These are phyloP conservation scores for Parapsyche elsis DNA, from an alignment of 1,140 invertebrate species.

Conservation along the genomic window DNA sequence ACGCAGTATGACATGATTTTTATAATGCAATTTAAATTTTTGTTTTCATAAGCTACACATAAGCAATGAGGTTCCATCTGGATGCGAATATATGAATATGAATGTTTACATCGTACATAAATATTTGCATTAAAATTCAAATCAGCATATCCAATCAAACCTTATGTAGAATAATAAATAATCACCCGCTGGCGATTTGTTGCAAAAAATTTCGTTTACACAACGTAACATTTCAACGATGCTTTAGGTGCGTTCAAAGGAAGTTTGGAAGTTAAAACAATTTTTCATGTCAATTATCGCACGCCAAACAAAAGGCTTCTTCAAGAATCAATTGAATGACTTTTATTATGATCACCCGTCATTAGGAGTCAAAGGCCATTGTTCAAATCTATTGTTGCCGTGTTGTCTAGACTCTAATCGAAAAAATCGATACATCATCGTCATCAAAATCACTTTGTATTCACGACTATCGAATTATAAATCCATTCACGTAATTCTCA, in stretches of 20 bases:
- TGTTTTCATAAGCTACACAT: too few species aligned
- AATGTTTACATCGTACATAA: too few species aligned
- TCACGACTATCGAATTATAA: conserved; percentile 12
- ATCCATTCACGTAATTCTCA: conserved; percentile 7
- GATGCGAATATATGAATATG: not conserved
- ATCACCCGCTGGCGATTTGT: too few species aligned
- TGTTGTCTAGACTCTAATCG: not conserved
- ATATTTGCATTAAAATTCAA: too few species aligned
- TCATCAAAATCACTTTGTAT: conserved; percentile 20
- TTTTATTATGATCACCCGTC: not conserved
- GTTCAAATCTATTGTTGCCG: conserved; percentile 18
- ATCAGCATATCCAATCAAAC: too few species aligned
- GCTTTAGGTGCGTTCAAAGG: too few species aligned
- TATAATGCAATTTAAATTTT: too few species aligned
- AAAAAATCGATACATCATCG: conserved; percentile 36
- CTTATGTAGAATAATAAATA: too few species aligned
- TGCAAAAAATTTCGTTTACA: too few species aligned
- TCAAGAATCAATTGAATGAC: conserved; percentile 6
- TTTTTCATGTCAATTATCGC: conserved; percentile 5
- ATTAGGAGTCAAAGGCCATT: conserved; percentile 25
- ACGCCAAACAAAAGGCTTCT: conserved; percentile 8
- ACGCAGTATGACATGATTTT: too few species aligned
- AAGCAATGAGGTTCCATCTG: too few species aligned
- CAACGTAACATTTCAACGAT: too few species aligned
- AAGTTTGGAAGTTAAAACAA: not conserved